These are phyloP conservation scores for Sylvia atricapilla DNA, from an alignment of 2,113 vertebrate species.

Conservation along the genomic window DNA sequence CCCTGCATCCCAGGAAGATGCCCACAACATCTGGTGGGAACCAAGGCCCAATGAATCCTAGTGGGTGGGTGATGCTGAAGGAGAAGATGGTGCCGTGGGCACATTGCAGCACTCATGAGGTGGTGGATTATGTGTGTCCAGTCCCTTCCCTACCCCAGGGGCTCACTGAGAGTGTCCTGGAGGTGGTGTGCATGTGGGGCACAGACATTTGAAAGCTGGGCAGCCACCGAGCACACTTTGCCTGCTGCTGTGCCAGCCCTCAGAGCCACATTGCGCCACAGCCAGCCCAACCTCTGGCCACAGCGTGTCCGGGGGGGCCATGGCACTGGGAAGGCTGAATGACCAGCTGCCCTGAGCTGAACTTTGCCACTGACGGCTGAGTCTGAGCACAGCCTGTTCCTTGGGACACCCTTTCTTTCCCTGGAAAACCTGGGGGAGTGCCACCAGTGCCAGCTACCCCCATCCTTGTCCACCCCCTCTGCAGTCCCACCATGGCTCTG, in stretches of 20 bases:
- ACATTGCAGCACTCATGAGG: accelerated
- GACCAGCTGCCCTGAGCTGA: background rate
- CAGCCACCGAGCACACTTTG: accelerated
- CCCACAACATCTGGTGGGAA: accelerated
- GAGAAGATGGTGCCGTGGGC: accelerated
- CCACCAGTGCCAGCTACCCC: accelerated
- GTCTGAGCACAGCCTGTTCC: background rate
- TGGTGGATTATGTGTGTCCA: background rate
- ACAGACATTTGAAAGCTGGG: background rate
- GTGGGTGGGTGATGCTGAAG: background rate
- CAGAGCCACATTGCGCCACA: accelerated
- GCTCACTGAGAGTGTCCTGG: background rate
- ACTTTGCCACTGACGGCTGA: background rate
- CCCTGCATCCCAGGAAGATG: background rate
- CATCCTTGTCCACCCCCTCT: accelerated
- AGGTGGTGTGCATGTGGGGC: background rate
- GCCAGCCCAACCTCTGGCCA: background rate
- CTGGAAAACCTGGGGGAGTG: background rate
- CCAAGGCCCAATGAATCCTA: background rate
- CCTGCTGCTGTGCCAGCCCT: accelerated
- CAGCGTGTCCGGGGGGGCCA: accelerated
- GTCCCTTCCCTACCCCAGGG: background rate
- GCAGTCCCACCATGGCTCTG: accelerated
- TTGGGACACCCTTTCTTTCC: background rate
- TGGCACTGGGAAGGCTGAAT: accelerated